These are phyloP conservation scores for Ceyx margarethae DNA, from an alignment of 2,113 vertebrate genomes.

Conservation along the genomic window DNA sequence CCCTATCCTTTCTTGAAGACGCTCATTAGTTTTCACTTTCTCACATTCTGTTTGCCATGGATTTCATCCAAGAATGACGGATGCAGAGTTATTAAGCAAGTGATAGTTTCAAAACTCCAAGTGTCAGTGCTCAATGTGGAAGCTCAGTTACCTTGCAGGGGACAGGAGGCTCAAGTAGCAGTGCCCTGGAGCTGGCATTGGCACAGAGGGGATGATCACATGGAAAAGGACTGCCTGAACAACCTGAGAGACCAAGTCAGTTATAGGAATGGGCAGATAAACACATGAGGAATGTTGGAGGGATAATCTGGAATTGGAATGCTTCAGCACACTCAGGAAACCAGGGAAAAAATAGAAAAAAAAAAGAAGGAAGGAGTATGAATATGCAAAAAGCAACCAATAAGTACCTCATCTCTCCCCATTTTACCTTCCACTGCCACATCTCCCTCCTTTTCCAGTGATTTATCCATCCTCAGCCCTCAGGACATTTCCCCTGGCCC, in stretches of 20 bases:
- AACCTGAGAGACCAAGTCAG: background rate
- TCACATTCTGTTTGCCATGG: slow-evolving; percentile 81
- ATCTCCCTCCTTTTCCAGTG: background rate
- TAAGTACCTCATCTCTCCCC: background rate
- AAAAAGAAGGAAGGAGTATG: background rate
- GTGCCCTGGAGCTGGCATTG: background rate
- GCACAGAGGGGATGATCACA: background rate
- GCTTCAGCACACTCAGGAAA: slow-evolving; percentile 2
- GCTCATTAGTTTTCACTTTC: slow-evolving; percentile 79
- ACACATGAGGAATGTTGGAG: background rate
- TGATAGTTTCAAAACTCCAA: slow-evolving; percentile 74
- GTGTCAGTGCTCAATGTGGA: slow-evolving; percentile 69
- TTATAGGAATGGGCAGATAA: background rate
- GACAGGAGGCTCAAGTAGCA: slow-evolving; percentile 31
- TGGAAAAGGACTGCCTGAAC: background rate
- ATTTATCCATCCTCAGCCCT: background rate
- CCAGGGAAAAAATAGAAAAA: too few species aligned
- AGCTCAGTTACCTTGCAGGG: slow-evolving; percentile 61
- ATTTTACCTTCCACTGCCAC: background rate
- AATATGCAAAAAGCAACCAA: background rate
- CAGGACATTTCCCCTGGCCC: background rate
- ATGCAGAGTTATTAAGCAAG: slow-evolving; percentile 76
- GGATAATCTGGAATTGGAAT: slow-evolving; percentile 8
- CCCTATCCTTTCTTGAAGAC: slow-evolving; percentile 77
- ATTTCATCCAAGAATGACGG: slow-evolving; percentile 75